Evolutionary conservation across 1,140 invertebrate species (phyloP).

Genomic region (Saccostrea echinata): DNA sequence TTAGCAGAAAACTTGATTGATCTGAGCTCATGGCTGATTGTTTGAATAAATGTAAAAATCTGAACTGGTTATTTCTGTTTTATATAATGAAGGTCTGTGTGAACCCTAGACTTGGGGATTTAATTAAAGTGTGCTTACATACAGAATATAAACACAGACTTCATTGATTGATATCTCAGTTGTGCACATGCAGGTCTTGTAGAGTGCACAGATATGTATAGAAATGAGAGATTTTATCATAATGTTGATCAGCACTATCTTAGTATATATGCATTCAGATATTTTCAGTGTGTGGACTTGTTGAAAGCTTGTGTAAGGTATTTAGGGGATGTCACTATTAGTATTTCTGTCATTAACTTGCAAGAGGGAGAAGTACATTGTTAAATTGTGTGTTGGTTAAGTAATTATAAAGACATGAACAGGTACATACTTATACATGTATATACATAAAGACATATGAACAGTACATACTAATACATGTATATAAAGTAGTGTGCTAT

Average conservation of each 20-base stretch:
- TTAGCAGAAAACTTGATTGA: background rate
- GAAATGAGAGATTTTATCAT: slow-evolving; percentile 7
- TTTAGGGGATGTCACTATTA: background rate
- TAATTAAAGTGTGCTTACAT: background rate
- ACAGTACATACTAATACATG: too few species aligned
- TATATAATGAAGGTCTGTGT: background rate
- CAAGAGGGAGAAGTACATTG: too few species aligned
- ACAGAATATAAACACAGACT: background rate
- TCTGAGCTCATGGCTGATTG: background rate
- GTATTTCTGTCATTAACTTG: too few species aligned
- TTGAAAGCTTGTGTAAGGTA: too few species aligned
- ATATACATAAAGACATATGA: background rate
- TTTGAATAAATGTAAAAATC: too few species aligned
- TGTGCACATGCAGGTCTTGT: background rate
- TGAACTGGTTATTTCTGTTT: background rate
- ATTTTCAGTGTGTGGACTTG: too few species aligned
- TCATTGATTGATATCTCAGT: background rate
- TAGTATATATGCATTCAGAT: too few species aligned
- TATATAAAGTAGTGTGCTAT: too few species aligned
- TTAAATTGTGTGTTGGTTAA: too few species aligned
- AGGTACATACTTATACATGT: background rate
- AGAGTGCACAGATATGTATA: background rate
- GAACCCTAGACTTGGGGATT: background rate
- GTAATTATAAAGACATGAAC: background rate
- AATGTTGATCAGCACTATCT: background rate